phyloP scores from a whole-genome alignment of 2,888 invertebrate species.

The Harpalus rufipes region DNA sequence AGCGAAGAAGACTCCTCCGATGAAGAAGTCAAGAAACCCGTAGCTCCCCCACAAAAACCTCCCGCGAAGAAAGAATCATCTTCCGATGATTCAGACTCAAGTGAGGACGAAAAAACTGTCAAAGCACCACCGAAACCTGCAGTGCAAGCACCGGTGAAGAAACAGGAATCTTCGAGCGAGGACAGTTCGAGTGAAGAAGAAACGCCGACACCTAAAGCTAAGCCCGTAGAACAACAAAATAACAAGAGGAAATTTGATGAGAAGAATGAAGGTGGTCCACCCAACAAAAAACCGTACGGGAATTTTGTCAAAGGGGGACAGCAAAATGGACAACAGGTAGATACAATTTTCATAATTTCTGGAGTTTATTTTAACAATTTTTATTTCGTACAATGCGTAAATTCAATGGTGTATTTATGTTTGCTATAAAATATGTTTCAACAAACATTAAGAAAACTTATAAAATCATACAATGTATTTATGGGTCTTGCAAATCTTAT shows the following conservation, averaged over 20 bases:
- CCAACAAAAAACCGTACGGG: conserved; percentile 81
- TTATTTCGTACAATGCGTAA: too few species aligned
- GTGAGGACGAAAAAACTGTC: conserved; percentile 70
- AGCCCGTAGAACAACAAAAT: conserved; percentile 66
- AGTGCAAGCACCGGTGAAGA: conserved; percentile 66
- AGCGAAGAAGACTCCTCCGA: conserved; percentile 72
- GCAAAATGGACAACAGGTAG: conserved; percentile 73
- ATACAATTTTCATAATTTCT: conserved; percentile 69
- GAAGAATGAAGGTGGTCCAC: conserved; percentile 74
- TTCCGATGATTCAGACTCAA: conserved; percentile 73
- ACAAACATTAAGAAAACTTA: too few species aligned
- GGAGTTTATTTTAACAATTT: neutral
- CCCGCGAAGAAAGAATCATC: conserved; percentile 76
- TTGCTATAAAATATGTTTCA: too few species aligned
- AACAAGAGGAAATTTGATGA: conserved; percentile 77
- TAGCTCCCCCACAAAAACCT: conserved; percentile 67
- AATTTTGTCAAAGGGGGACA: conserved; percentile 85
- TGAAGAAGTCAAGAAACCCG: conserved; percentile 68
- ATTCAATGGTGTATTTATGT: too few species aligned
- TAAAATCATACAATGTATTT: too few species aligned
- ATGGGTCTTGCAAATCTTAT: too few species aligned
- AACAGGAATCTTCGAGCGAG: conserved; percentile 64
- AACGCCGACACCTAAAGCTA: conserved; percentile 63
- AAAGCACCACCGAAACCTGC: conserved; percentile 69
- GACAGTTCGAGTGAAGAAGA: conserved; percentile 67